Percentiles rank a stretch among this genome's conserved stretches.
phyloP scores from a whole-genome alignment of 2,888 invertebrate species.

The Ypsolopha sequella region DNA sequence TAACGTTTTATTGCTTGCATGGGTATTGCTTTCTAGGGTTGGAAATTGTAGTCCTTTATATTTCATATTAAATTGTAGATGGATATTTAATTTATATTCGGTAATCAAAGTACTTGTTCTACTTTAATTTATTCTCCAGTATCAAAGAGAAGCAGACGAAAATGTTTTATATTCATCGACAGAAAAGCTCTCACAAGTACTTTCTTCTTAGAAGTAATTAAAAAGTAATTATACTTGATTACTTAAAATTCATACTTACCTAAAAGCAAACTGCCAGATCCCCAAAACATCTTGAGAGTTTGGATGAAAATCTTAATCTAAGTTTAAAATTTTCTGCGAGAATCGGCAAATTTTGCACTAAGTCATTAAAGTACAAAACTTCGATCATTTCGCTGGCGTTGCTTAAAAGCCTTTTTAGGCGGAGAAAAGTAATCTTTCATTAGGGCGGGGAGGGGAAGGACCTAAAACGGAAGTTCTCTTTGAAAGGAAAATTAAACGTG shows the following conservation, averaged over 20 bases:
- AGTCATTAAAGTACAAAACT: constrained; percentile 72
- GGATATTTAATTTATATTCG: too few relatives aligned
- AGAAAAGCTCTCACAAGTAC: constrained; percentile 18
- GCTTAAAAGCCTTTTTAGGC: constrained; percentile 71
- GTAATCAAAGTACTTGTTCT: too few relatives aligned
- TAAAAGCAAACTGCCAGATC: constrained; percentile 46
- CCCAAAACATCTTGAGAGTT: constrained; percentile 55
- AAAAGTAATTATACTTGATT: constrained; percentile 63
- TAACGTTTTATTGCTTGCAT: constrained; percentile 26
- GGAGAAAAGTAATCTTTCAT: constrained; percentile 70
- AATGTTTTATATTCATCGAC: constrained; percentile 19
- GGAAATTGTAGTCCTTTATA: neutral
- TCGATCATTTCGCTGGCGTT: constrained; percentile 68
- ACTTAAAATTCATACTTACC: constrained; percentile 59
- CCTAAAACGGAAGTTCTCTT: constrained; percentile 70
- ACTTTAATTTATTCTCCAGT: neutral
- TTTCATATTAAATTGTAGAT: too few relatives aligned
- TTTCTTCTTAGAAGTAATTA: constrained; percentile 58
- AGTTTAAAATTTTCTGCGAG: constrained; percentile 67
- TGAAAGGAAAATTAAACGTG: constrained; percentile 69
- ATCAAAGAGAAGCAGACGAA: neutral
- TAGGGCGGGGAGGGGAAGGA: constrained; percentile 64
- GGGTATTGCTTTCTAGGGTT: neutral
- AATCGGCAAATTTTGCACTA: constrained; percentile 70
- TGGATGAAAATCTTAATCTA: constrained; percentile 68